A percentile compares a stretch with the other conserved stretches of the same genome.
Conservation (phyloP, 92 coral and sea anemone genomes). For the Micromussa lordhowensis region DNA sequence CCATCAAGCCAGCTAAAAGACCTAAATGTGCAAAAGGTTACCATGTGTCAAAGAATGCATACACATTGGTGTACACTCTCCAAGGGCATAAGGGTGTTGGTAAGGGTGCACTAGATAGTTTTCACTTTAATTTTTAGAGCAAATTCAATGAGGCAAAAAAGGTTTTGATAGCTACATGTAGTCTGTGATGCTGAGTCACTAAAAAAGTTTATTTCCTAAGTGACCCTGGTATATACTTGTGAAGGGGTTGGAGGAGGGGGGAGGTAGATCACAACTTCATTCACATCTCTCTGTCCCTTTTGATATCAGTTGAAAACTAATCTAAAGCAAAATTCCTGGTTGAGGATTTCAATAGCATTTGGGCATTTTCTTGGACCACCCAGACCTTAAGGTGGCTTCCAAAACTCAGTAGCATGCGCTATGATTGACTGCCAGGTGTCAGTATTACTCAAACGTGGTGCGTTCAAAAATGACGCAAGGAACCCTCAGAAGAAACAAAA, state of each 20-base stretch:
- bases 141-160: too few relatives aligned
- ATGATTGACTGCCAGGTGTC: too few relatives aligned
- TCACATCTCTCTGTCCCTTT: neutral
- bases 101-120: neutral
- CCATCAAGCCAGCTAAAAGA: slow-evolving; percentile 77
- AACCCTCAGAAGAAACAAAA: too few relatives aligned
- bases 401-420: too few relatives aligned
- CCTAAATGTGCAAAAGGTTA: slow-evolving; percentile 87
- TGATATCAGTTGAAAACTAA: neutral
- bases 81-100: slow-evolving; percentile 60
- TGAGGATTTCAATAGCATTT: neutral
- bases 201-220: too few relatives aligned
- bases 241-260: neutral
- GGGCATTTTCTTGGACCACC: neutral
- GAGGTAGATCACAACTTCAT: too few relatives aligned
- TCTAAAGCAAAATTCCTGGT: neutral
- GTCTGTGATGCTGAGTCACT: too few relatives aligned
- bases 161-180: too few relatives aligned
- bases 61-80: slow-evolving; percentile 94
- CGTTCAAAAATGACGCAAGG: too few relatives aligned
- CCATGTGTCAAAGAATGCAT: slow-evolving; percentile 92
- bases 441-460: too few relatives aligned
- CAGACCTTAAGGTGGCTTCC: too few relatives aligned
- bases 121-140: neutral
- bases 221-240: too few relatives aligned